A percentile compares a stretch with the other conserved stretches of the same genome.
Evolutionary conservation across 2,113 vertebrate genomes (phyloP).

Genomic region (Nannospalax galili): DNA sequence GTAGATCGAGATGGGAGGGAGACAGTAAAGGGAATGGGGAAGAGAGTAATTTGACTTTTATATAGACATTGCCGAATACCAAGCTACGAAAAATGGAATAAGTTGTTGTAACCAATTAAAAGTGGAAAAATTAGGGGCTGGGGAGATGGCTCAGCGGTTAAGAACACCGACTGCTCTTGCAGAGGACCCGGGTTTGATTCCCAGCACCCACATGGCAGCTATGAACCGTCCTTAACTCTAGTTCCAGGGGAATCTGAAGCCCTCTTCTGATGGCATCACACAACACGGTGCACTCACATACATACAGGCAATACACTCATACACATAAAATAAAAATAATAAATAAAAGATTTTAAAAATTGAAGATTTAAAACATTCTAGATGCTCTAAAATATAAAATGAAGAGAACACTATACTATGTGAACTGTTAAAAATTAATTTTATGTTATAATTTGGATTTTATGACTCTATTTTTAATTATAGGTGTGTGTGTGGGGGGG

Average conservation of each 20-base stretch:
- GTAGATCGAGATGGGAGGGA: background rate
- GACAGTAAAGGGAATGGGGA: background rate
- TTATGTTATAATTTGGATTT: background rate
- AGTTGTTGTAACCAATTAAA: background rate
- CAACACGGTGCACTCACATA: no score
- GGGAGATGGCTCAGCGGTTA: no score
- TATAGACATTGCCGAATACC: no score
- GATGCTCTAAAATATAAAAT: background rate
- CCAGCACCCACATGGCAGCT: no score
- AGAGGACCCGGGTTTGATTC: no score
- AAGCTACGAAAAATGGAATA: background rate
- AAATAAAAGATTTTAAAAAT: no score
- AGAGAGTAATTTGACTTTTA: background rate
- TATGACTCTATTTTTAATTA: background rate
- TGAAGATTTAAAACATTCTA: background rate
- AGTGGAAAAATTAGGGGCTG: no score
- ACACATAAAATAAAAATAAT: background rate
- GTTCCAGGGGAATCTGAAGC: no score
- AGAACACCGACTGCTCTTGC: no score
- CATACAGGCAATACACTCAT: no score
- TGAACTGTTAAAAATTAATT: background rate
- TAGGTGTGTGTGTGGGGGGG: background rate
- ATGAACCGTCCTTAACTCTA: no score
- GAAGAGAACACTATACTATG: background rate
- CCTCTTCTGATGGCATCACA: no score